Evolutionary conservation across 2,113 vertebrate genomes (phyloP).

Genomic region (Rhabdornis inornatus): DNA sequence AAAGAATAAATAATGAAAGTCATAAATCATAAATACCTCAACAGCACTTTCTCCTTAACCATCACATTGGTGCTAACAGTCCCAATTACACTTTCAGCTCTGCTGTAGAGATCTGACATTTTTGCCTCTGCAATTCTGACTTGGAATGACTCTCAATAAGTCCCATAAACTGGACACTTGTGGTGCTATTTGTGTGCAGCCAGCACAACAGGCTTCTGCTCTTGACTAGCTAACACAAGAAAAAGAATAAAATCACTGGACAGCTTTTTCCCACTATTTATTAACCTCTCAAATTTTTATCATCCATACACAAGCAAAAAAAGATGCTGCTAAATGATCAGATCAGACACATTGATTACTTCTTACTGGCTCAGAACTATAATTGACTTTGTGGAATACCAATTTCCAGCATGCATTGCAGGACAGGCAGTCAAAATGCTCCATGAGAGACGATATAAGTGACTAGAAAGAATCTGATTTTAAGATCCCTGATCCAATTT

Average conservation of each 20-base stretch:
- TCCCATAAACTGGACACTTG: not conserved
- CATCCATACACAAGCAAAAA: not conserved
- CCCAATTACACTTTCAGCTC: not conserved
- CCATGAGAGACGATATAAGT: not conserved
- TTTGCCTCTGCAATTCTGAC: slow-evolving; percentile 13
- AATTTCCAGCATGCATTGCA: slow-evolving; percentile 4
- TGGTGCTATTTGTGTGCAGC: not conserved
- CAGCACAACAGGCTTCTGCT: not conserved
- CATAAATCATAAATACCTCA: slow-evolving; percentile 17
- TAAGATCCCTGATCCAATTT: slow-evolving; percentile 50
- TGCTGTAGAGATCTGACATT: not conserved
- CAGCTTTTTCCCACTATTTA: slow-evolving; percentile 18
- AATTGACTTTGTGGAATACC: slow-evolving; percentile 30
- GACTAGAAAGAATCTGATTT: slow-evolving; percentile 19
- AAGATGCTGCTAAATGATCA: slow-evolving; percentile 11
- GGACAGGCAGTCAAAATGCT: slow-evolving; percentile 33
- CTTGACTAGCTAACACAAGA: not conserved
- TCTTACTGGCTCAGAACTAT: slow-evolving; percentile 31
- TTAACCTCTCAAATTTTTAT: slow-evolving; percentile 41
- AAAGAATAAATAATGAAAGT: slow-evolving; percentile 48
- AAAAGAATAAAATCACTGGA: not conserved
- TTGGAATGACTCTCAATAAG: not conserved
- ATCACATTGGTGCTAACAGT: not conserved
- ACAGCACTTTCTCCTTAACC: not conserved
- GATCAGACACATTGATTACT: slow-evolving; percentile 46